phyloP scores from a whole-genome alignment of 1,140 invertebrate genomes.

The Pentalonia nigronervosa region DNA sequence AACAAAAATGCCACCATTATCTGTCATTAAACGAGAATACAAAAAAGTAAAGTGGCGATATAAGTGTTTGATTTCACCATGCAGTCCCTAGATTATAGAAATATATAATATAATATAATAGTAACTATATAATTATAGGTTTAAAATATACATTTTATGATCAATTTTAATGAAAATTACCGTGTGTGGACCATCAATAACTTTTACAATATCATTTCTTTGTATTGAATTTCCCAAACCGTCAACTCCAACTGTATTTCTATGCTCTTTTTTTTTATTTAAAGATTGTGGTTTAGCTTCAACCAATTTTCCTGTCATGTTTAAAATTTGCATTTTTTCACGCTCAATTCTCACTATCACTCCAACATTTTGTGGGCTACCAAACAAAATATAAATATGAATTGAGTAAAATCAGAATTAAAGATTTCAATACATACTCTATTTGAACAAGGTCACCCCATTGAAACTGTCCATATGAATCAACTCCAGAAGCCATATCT shows the following conservation, averaged over 20 bases:
- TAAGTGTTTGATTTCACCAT: slow-evolving; percentile 95
- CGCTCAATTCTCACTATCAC: slow-evolving; percentile 95
- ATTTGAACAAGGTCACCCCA: slow-evolving; percentile 97
- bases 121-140: neutral
- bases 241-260: slow-evolving; percentile 89
- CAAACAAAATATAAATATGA: neutral
- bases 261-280: slow-evolving; percentile 86
- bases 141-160: neutral
- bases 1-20: slow-evolving; percentile 97
- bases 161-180: slow-evolving; percentile 64
- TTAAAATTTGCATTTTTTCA: slow-evolving; percentile 92
- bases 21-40: slow-evolving; percentile 89
- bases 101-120: neutral
- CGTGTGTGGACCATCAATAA: slow-evolving; percentile 94
- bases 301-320: slow-evolving; percentile 90
- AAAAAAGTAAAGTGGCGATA: slow-evolving; percentile 94
- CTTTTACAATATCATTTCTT: slow-evolving; percentile 94
- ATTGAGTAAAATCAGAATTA: neutral
- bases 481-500: slow-evolving; percentile 97
- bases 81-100: slow-evolving; percentile 71
- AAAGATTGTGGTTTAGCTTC: slow-evolving; percentile 91
- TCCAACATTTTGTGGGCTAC: slow-evolving; percentile 89
- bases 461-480: slow-evolving; percentile 96
- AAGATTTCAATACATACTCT: slow-evolving; percentile 71
- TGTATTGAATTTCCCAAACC: slow-evolving; percentile 92